phyloP scores from a whole-genome alignment of 2,888 invertebrate species.

The Troides oblongomaculatus region DNA sequence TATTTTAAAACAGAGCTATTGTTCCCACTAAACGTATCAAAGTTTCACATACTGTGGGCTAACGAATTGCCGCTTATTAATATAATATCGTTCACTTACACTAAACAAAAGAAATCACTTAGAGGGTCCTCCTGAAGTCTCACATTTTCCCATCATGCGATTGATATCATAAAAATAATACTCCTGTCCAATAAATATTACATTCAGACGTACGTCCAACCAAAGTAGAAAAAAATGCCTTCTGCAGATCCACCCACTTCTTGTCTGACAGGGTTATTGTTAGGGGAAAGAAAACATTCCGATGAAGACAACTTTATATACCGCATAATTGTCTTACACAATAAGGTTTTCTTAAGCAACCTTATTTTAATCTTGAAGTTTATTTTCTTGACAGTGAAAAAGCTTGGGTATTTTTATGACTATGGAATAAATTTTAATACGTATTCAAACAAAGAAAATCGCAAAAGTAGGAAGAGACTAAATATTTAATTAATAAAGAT shows the following conservation, averaged over 20 bases:
- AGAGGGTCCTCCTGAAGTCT: slow-evolving; percentile 24
- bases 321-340: slow-evolving; percentile 22
- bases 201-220: slow-evolving; percentile 49
- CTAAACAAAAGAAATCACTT: slow-evolving; percentile 30
- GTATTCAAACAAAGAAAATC: background rate
- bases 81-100: slow-evolving; percentile 27
- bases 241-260: slow-evolving; percentile 61
- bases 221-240: slow-evolving; percentile 56
- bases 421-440: background rate
- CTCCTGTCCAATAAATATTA: slow-evolving; percentile 26
- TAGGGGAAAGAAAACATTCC: slow-evolving; percentile 49
- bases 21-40: background rate
- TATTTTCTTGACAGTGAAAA: slow-evolving; percentile 18
- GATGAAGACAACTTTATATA: slow-evolving; percentile 41
- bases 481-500: background rate
- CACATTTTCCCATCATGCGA: slow-evolving; percentile 18
- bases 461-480: background rate
- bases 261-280: slow-evolving; percentile 59
- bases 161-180: slow-evolving; percentile 27
- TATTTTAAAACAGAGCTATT: background rate
- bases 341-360: slow-evolving; percentile 13
- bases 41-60: background rate
- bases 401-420: background rate
- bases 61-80: slow-evolving; percentile 28
- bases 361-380: slow-evolving; percentile 8